phyloP scores from a whole-genome alignment of 2,888 invertebrate genomes.

The Luperina testacea region DNA sequence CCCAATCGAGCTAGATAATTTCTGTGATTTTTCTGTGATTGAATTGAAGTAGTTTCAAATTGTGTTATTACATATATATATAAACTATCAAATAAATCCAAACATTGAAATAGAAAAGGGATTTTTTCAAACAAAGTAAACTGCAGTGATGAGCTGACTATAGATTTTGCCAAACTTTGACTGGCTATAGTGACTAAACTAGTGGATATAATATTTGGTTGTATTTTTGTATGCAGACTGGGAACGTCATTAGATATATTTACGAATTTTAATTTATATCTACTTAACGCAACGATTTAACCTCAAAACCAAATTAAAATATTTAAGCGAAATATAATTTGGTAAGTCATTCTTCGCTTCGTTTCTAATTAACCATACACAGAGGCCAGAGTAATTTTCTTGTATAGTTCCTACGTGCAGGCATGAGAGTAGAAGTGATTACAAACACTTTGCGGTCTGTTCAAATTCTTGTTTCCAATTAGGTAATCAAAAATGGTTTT shows the following conservation, averaged over 20 bases:
- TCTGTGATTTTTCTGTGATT: neutral
- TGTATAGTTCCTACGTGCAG: neutral
- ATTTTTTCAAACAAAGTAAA: too few relatives aligned
- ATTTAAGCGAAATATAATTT: neutral
- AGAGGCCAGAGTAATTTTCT: neutral
- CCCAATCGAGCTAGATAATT: neutral
- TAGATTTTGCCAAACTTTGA: neutral
- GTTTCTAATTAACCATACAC: neutral
- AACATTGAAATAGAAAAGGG: neutral
- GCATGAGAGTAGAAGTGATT: neutral
- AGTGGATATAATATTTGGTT: too few relatives aligned
- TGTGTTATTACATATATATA: neutral
- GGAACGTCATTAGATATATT: too few relatives aligned
- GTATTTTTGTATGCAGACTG: too few relatives aligned
- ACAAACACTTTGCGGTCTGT: neutral
- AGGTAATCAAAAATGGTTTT: too few relatives aligned
- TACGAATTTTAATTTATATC: too few relatives aligned
- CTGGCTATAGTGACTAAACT: too few relatives aligned
- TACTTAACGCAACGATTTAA: neutral
- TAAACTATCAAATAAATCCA: too few relatives aligned
- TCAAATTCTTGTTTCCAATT: neutral
- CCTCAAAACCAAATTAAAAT: neutral
- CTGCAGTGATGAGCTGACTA: neutral
- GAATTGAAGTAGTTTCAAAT: neutral
- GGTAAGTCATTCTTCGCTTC: neutral